These are phyloP conservation scores for Drepanosiphum platanoidis DNA, from an alignment of 2,888 invertebrate species.

Conservation along the genomic window DNA sequence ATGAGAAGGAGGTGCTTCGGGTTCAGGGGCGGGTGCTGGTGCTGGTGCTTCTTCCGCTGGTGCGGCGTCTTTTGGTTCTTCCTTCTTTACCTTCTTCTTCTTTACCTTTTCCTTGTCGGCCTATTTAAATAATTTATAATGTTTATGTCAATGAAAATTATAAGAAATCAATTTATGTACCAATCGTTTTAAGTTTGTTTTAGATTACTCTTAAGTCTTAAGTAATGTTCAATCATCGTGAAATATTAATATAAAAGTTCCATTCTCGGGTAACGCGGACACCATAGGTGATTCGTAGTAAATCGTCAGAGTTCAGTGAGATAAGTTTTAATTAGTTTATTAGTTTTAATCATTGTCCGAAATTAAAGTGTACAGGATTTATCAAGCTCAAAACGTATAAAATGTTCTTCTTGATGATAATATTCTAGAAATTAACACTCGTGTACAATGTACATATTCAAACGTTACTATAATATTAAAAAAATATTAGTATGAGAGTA, in stretches of 20 bases:
- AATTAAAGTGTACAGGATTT: no score
- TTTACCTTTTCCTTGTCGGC: conserved; percentile 94
- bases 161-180: no score
- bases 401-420: background rate
- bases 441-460: background rate
- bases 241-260: no score
- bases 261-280: no score
- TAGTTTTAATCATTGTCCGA: no score
- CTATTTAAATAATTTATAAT: conserved; percentile 69
- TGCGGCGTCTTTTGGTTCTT: conserved; percentile 75
- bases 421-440: background rate
- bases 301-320: no score
- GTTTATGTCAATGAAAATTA: background rate
- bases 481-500: background rate
- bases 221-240: no score
- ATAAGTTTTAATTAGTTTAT: no score
- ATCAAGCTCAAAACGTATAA: no score
- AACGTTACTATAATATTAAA: background rate
- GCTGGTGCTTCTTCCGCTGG: conserved; percentile 69
- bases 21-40: conserved; percentile 76
- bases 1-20: conserved; percentile 71
- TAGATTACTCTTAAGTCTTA: no score
- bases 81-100: conserved; percentile 85
- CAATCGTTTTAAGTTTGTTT: no score
- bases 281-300: no score